A percentile compares a stretch with the other conserved stretches of the same genome.
Conservation (phyloP, 2,113 vertebrate species). For the Herpetotheres cachinnans region DNA sequence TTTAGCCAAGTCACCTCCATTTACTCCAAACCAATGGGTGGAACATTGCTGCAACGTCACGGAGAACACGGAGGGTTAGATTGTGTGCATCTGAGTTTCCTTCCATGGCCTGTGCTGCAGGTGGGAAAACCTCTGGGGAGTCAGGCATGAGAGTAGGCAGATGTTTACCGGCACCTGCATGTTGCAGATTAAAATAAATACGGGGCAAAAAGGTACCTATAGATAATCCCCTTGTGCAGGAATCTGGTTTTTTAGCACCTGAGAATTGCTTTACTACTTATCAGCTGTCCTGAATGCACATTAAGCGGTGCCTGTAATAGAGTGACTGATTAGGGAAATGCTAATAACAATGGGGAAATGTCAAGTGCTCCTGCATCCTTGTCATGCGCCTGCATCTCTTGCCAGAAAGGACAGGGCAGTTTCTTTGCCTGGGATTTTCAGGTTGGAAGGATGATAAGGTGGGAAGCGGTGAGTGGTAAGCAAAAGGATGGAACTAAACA, state of each 20-base stretch:
- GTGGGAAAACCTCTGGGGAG: not conserved
- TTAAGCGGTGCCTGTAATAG: not conserved
- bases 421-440: not conserved
- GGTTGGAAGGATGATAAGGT: not conserved
- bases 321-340: constrained; percentile 12
- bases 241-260: not conserved
- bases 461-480: not conserved
- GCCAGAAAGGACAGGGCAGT: not conserved
- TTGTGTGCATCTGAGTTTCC: not conserved
- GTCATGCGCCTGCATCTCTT: not conserved
- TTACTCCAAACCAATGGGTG: not conserved
- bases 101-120: not conserved
- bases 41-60: not conserved
- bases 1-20: not conserved
- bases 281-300: constrained; percentile 21
- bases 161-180: not conserved
- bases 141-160: not conserved
- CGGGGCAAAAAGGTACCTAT: not conserved
- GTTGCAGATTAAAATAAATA: not conserved
- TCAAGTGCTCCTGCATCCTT: not conserved
- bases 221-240: not conserved
- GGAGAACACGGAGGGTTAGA: not conserved
- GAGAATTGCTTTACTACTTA: not conserved
- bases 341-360: constrained; percentile 31
- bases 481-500: not conserved